Conservation (phyloP, 2,888 invertebrate species). For the Epistrophe grossulariae region DNA sequence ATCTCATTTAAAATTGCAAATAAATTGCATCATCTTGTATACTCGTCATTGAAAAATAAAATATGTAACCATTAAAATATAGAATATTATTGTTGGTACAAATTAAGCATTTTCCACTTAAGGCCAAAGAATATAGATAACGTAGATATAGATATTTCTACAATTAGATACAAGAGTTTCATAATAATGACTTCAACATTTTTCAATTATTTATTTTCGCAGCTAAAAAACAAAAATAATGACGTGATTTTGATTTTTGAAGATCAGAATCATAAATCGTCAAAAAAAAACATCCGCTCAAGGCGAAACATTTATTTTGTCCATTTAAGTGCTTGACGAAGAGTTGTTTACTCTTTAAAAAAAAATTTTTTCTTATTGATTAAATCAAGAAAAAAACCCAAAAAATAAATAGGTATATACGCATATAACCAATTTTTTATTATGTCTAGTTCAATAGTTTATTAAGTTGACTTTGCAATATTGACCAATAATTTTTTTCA, state of each 20-base stretch:
- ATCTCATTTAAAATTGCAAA: background rate
- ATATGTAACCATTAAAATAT: background rate
- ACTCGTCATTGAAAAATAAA: background rate
- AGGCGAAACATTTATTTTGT: too few species aligned
- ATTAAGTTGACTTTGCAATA: background rate
- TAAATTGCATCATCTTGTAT: background rate
- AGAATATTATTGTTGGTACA: background rate
- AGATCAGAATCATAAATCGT: background rate
- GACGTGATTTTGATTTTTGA: too few species aligned
- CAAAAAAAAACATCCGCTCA: too few species aligned
- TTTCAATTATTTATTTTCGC: too few species aligned
- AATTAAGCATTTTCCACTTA: background rate
- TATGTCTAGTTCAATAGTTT: background rate
- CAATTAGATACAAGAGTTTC: background rate
- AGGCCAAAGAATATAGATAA: background rate
- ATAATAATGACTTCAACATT: background rate
- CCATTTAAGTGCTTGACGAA: too few species aligned
- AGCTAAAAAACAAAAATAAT: background rate
- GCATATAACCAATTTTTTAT: background rate
- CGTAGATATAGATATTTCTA: background rate
- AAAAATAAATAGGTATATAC: too few species aligned
- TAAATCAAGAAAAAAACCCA: background rate
- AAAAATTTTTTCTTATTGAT: background rate
- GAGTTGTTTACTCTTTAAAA: too few species aligned
- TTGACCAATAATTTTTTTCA: background rate